Conservation (phyloP, 1,140 invertebrate species). For the Leptoteleia sp. region DNA sequence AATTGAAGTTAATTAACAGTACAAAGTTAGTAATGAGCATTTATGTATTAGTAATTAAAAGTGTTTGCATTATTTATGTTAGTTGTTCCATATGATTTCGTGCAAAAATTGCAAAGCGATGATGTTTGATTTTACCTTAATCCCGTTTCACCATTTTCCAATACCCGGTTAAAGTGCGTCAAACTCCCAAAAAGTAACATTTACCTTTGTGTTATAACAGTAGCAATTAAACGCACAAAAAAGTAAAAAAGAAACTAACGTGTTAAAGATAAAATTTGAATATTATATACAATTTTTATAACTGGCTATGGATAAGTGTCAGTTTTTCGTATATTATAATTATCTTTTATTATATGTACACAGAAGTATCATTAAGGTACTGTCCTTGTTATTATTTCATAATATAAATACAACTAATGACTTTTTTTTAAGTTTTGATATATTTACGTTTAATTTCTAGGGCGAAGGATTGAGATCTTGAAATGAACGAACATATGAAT, state of each 20-base stretch:
- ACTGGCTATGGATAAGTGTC: slow-evolving; percentile 18
- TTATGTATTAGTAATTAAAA: not conserved
- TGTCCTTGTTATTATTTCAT: too few species aligned
- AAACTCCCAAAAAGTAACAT: too few species aligned
- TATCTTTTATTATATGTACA: too few species aligned
- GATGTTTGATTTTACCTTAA: not conserved
- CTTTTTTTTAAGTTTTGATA: too few species aligned
- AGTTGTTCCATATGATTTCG: not conserved
- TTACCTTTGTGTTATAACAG: too few species aligned
- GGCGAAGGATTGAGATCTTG: not conserved
- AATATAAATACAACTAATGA: too few species aligned
- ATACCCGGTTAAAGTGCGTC: too few species aligned
- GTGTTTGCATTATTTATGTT: not conserved
- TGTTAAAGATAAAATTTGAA: not conserved
- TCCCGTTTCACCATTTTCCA: not conserved
- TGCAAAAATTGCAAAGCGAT: not conserved
- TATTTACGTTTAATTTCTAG: too few species aligned
- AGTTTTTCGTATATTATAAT: not conserved
- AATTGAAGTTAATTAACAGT: not conserved
- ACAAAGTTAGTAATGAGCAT: slow-evolving; percentile 2
- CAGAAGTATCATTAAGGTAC: too few species aligned
- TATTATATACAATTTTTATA: slow-evolving; percentile 46
- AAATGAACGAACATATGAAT: too few species aligned
- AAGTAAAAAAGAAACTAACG: not conserved
- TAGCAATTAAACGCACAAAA: too few species aligned